Conservation (phyloP, 64 coral and sea anemone species). For the Pocillopora damicornis region DNA sequence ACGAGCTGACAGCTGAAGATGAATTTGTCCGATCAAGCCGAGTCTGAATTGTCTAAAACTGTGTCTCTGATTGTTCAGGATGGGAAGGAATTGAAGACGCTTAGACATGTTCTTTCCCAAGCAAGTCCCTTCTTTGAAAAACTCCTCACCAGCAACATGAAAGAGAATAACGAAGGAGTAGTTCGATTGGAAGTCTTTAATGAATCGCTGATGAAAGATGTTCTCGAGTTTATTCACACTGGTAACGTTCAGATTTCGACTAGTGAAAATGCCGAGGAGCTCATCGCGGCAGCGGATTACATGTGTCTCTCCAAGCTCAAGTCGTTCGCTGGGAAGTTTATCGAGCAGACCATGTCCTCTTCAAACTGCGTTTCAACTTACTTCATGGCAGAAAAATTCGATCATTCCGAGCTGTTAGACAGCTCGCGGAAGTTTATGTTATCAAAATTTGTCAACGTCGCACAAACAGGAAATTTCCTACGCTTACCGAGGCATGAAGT, state of each 20-base stretch:
- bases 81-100: not conserved
- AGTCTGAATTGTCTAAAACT: not conserved
- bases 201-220: not conserved
- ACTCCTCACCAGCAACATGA: not conserved
- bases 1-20: not conserved
- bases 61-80: not conserved
- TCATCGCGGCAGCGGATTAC: slow-evolving; percentile 22
- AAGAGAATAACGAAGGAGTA: slow-evolving; percentile 4
- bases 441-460: slow-evolving; percentile 12
- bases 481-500: slow-evolving; percentile 2
- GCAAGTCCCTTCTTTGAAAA: slow-evolving; percentile 13
- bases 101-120: not conserved
- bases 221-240: slow-evolving; percentile 6
- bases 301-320: slow-evolving; percentile 33
- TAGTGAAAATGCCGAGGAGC: slow-evolving; percentile 15
- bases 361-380: slow-evolving; percentile 14
- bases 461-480: not conserved
- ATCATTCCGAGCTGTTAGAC: not conserved
- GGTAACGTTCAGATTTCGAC: not conserved
- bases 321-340: slow-evolving; percentile 7
- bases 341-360: slow-evolving; percentile 18
- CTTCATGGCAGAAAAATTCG: slow-evolving; percentile 19
- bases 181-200: not conserved
- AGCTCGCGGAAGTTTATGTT: slow-evolving; percentile 24
- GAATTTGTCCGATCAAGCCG: not conserved